Percentiles rank a stretch among this genome's conserved stretches.
Conservation (phyloP, 2,888 invertebrate species). For the Ochlodes sylvanus region DNA sequence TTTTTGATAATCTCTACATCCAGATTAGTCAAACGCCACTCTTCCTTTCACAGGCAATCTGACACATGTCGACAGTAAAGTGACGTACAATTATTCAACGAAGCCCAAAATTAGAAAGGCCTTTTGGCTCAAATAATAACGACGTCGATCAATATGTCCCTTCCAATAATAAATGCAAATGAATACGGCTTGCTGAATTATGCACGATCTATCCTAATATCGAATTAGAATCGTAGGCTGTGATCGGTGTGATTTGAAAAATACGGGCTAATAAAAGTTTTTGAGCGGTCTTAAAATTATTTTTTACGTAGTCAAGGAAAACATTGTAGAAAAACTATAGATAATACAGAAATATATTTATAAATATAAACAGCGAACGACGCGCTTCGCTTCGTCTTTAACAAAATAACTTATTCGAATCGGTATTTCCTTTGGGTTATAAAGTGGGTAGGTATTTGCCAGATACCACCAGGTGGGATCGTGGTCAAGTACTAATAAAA, state of each 20-base stretch:
- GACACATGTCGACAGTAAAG: slow-evolving; percentile 19
- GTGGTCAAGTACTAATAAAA: too few relatives aligned
- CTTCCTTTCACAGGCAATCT: neutral
- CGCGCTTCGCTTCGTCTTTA: too few relatives aligned
- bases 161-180: slow-evolving; percentile 43
- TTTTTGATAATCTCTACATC: too few relatives aligned
- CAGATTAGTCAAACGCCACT: neutral
- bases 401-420: too few relatives aligned
- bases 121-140: slow-evolving; percentile 33
- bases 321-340: too few relatives aligned
- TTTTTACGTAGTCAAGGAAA: too few relatives aligned
- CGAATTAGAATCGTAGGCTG: slow-evolving; percentile 41
- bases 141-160: slow-evolving; percentile 37
- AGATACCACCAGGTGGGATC: too few relatives aligned
- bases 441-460: too few relatives aligned
- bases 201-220: slow-evolving; percentile 43
- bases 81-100: slow-evolving; percentile 19
- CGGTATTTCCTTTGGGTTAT: too few relatives aligned
- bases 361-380: too few relatives aligned
- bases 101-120: slow-evolving; percentile 17
- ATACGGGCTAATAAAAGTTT: neutral
- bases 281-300: too few relatives aligned
- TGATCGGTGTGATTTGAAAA: slow-evolving; percentile 10
- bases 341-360: too few relatives aligned
- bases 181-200: slow-evolving; percentile 43